Evolutionary conservation across 2,113 vertebrate species (phyloP).

Genomic region (Heliornis fulica): DNA sequence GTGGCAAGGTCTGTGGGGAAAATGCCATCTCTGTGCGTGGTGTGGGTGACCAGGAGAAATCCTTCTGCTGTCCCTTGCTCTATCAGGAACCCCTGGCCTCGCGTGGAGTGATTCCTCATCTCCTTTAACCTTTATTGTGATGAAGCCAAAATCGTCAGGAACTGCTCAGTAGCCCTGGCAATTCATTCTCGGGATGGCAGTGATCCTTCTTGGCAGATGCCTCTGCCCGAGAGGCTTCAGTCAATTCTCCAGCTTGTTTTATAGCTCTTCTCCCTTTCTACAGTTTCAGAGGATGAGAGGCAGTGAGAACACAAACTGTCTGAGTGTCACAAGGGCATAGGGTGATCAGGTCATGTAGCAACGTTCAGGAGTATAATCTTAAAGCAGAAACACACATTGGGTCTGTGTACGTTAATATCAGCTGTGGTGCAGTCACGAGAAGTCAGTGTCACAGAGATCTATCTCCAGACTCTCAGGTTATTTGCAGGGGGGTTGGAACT

Average conservation of each 20-base stretch:
- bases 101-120: rapidly evolving
- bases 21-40: background rate
- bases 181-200: background rate
- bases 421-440: rapidly evolving
- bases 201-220: background rate
- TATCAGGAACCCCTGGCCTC: rapidly evolving
- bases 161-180: background rate
- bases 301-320: background rate
- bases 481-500: too few species aligned
- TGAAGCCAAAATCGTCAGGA: background rate
- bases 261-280: background rate
- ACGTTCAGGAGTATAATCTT: background rate
- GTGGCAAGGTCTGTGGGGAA: background rate
- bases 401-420: background rate
- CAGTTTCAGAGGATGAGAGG: background rate
- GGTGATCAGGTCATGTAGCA: background rate
- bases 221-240: background rate
- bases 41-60: background rate
- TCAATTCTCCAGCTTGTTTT: background rate
- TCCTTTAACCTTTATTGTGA: background rate
- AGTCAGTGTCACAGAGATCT: background rate
- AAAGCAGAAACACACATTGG: background rate
- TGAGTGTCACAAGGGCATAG: background rate
- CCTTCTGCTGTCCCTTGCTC: background rate
- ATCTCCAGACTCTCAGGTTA: background rate